These are phyloP conservation scores for Neotragus pygmaeus DNA, from an alignment of 2,113 vertebrate species.

Conservation along the genomic window DNA sequence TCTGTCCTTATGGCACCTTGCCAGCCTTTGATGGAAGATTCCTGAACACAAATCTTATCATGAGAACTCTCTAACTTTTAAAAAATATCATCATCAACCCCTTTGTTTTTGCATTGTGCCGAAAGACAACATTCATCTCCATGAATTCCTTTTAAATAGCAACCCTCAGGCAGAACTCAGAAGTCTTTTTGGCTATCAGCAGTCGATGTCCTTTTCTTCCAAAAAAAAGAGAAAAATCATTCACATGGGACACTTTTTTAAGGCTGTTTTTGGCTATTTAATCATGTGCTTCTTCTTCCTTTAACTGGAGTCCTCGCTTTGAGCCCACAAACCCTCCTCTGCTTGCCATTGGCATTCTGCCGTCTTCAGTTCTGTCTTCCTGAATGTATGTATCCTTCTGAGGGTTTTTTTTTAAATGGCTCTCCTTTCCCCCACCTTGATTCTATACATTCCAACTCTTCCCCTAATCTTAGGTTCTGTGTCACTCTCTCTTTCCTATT, in stretches of 20 bases:
- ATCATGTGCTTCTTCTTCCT: background rate
- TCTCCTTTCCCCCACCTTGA: background rate
- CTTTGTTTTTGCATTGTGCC: background rate
- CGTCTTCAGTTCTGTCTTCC: background rate
- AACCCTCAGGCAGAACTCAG: background rate
- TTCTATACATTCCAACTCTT: background rate
- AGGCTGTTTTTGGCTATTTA: background rate
- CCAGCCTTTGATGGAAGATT: background rate
- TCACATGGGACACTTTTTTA: background rate
- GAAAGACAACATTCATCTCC: background rate
- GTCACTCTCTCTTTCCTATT: background rate
- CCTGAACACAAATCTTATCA: background rate
- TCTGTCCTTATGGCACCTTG: background rate
- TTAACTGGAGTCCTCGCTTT: background rate
- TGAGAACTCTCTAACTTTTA: background rate
- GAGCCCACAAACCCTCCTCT: background rate
- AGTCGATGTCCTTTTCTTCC: background rate
- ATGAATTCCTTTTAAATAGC: background rate
- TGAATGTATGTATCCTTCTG: background rate
- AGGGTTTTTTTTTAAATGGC: background rate
- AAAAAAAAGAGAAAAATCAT: background rate
- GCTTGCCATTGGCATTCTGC: background rate
- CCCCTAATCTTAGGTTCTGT: background rate
- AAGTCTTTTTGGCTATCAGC: background rate
- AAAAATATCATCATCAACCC: background rate